Conservation (phyloP, 2,888 invertebrate genomes). For the Pseudanteris insignis region DNA sequence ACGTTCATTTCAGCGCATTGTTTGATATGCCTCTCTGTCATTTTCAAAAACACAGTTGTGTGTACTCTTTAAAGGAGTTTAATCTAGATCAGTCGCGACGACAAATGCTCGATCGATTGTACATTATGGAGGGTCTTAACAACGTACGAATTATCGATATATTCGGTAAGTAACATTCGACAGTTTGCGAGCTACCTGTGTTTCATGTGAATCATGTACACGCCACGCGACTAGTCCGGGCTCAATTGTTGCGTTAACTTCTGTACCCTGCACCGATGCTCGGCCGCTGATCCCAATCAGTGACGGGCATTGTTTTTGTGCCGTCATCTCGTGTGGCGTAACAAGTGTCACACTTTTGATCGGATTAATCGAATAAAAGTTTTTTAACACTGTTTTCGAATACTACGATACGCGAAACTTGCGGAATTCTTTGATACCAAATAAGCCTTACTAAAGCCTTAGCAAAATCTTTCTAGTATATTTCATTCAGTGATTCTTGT, state of each 20-base stretch:
- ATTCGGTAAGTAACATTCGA: slow-evolving; percentile 33
- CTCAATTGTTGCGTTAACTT: too few species aligned
- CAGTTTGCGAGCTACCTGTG: slow-evolving; percentile 12
- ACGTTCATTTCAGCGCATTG: slow-evolving; percentile 14
- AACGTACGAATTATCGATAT: slow-evolving; percentile 22
- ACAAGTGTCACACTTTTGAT: slow-evolving; percentile 3
- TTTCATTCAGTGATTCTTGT: too few species aligned
- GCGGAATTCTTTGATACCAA: too few species aligned
- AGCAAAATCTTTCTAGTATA: too few species aligned
- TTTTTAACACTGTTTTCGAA: slow-evolving; percentile 9
- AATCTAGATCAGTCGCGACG: slow-evolving; percentile 31
- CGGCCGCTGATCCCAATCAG: slow-evolving; percentile 2
- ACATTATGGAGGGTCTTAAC: slow-evolving; percentile 28
- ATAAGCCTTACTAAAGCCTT: too few species aligned
- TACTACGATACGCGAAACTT: too few species aligned
- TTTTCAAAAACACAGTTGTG: slow-evolving; percentile 28
- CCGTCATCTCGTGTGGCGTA: not conserved
- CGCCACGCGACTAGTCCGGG: too few species aligned
- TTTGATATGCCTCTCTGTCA: slow-evolving; percentile 19
- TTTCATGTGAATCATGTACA: too few species aligned
- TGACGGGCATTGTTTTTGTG: slow-evolving; percentile 8
- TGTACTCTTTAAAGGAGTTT: slow-evolving; percentile 30
- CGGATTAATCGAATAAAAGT: slow-evolving; percentile 13
- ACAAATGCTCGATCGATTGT: slow-evolving; percentile 33
- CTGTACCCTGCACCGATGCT: too few species aligned